These are phyloP conservation scores for Sialia sialis DNA, from an alignment of 2,113 vertebrate genomes.

Conservation along the genomic window DNA sequence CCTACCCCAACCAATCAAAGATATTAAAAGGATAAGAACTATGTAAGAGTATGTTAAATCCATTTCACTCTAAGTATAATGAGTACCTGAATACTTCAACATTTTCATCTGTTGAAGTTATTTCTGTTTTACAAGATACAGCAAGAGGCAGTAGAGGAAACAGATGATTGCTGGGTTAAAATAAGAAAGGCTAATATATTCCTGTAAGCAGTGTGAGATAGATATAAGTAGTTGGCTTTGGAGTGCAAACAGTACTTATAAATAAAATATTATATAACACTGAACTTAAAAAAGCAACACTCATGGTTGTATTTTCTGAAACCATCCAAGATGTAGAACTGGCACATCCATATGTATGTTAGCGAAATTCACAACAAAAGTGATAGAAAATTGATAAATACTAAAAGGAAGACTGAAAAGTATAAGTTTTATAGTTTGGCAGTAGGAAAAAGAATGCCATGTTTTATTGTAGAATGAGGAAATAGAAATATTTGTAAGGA, in stretches of 20 bases:
- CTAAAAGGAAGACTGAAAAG: neutral
- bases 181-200: constrained; percentile 20
- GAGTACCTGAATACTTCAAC: neutral
- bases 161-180: neutral
- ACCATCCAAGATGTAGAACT: neutral
- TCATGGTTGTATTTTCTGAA: neutral
- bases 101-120: neutral
- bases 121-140: neutral
- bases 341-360: neutral
- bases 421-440: neutral
- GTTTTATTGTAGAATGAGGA: neutral
- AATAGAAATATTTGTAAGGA: neutral
- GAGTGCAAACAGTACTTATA: neutral
- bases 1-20: neutral
- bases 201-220: neutral
- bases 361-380: neutral
- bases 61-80: neutral
- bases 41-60: neutral
- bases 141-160: neutral
- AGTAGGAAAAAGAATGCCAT: neutral
- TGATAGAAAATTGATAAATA: neutral
- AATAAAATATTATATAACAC: neutral
- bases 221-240: neutral
- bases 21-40: neutral
- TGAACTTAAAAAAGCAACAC: neutral